Evolutionary conservation across 2,888 invertebrate species (phyloP), one percentile per base, ranked within the genome.

Genomic region (Tetanocera ferruginea): DNA sequence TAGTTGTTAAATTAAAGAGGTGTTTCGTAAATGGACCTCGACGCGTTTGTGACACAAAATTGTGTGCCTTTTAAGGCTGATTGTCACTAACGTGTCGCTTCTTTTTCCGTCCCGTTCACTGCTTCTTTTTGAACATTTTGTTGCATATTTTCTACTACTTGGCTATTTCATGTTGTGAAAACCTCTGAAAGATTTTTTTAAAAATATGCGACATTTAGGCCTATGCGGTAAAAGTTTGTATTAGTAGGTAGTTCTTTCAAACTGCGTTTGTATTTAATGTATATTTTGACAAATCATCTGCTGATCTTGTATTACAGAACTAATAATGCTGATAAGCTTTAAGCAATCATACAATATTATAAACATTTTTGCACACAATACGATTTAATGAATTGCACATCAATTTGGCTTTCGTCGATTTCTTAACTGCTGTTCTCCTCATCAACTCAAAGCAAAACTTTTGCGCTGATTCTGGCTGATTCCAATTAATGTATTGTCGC

Each of bases 401-500:
- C 57, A 28, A n/a, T 28, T 11, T 28, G 25, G 23, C 62, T 28
- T 25, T 25, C 8, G 11, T 17, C 14, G 34, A 14, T 5, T 31
- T 11, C 19, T 64, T 49, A n/a, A 17, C 17, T 43, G 11, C 25
- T 37, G 31, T 69, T 69, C 11, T 69, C 17, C 43, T 73, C 60
- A 55, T 64, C 11, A 51, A 49, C 64, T 52, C n/a, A n/a, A 74
- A 74, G 62, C 72, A 77, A 76, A 78, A 80, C 75, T 80, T 77
- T 80, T 80, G 81, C 81, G 82, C 81, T 81, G 81, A 14, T 43
- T 43, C 43, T 43, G 43, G 43, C 43, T 43, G 43, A 82, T 76
- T 80, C 79, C 83, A 83, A 83, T 83, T 83, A 82, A 82, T 81
- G 81, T 77, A 81, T 83, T 82, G 83, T 82, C 80, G 81, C 79